Percentiles rank a stretch among this genome's conserved stretches.
Evolutionary conservation across 2,888 invertebrate genomes (phyloP).

Genomic region (Aphidoletes aphidimyza): DNA sequence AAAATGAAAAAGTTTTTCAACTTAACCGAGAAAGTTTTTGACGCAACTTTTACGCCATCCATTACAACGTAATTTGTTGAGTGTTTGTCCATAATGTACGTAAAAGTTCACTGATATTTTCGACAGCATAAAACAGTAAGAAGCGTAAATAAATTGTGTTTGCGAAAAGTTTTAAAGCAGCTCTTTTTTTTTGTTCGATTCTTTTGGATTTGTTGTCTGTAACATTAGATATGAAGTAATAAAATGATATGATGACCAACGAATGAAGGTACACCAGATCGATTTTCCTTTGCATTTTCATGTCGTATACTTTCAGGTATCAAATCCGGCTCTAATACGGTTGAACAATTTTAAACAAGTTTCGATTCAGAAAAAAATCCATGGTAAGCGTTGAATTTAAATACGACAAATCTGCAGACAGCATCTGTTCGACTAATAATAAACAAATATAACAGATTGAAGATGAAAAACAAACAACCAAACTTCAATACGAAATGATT

Average conservation of each 20-base stretch:
- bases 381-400: too few relatives aligned
- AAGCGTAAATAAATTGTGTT: background rate
- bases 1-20: slow-evolving; percentile 14
- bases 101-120: background rate
- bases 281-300: too few relatives aligned
- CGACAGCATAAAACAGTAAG: background rate
- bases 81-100: background rate
- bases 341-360: too few relatives aligned
- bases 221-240: too few relatives aligned
- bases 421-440: background rate
- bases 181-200: too few relatives aligned
- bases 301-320: too few relatives aligned
- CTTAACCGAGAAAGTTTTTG: background rate
- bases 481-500: slow-evolving; percentile 30
- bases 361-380: too few relatives aligned
- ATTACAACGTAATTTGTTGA: slow-evolving; percentile 21
- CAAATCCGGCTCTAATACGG: too few relatives aligned
- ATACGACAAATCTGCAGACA: background rate
- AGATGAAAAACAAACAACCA: background rate
- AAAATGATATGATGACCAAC: too few relatives aligned
- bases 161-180: too few relatives aligned
- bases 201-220: too few relatives aligned
- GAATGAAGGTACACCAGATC: too few relatives aligned
- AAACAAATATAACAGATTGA: background rate
- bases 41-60: slow-evolving; percentile 21